Conservation (phyloP, 2,888 invertebrate species). For the Ceriagrion tenellum region DNA sequence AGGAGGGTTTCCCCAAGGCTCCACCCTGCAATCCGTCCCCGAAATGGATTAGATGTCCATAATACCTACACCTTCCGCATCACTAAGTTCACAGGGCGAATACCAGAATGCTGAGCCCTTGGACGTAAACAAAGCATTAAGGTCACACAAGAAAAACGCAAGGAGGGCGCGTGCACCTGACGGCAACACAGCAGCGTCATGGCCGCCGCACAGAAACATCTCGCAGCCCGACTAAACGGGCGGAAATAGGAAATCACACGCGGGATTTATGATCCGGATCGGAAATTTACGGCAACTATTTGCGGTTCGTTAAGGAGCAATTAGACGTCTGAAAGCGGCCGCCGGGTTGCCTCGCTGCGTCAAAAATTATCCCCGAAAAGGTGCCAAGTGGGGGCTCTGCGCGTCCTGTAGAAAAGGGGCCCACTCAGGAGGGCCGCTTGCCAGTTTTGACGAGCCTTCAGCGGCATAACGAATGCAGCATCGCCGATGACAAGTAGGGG, state of each 20-base stretch:
- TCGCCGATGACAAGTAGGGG: constrained; percentile 33
- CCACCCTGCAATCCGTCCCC: neutral
- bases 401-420: neutral
- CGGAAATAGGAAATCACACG: constrained; percentile 17
- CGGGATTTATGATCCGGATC: constrained; percentile 30
- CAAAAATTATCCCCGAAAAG: constrained; percentile 56
- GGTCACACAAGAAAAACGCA: neutral
- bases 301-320: constrained; percentile 50
- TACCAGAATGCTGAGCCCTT: neutral
- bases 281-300: neutral
- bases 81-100: neutral
- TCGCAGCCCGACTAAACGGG: neutral
- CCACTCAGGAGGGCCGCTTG: neutral
- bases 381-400: constrained; percentile 33
- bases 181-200: neutral
- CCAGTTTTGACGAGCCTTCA: constrained; percentile 35
- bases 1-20: neutral
- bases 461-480: constrained; percentile 33
- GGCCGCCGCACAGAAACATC: neutral
- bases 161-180: too few relatives aligned
- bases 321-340: constrained; percentile 39
- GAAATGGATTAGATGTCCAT: neutral
- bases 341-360: constrained; percentile 13
- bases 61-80: neutral
- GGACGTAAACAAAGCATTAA: neutral